A percentile compares a stretch with the other conserved stretches of the same genome.
Conservation (phyloP, 1,140 invertebrate species). For the Saccostrea echinata region DNA sequence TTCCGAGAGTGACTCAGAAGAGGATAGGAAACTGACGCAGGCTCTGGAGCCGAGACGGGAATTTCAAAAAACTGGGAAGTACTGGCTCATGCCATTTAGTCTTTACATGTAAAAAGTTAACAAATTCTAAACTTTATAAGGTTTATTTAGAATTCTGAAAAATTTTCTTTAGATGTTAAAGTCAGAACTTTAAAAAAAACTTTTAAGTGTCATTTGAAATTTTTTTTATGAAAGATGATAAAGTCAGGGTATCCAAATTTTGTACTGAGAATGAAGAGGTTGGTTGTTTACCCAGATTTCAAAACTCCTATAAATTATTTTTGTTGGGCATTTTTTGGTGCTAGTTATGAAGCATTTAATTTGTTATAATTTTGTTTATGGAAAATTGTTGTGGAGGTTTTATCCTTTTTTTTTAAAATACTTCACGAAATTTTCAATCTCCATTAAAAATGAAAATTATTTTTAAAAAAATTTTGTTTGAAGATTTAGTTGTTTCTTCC, state of each 20-base stretch:
- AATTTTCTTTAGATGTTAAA: not conserved
- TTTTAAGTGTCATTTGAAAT: not conserved
- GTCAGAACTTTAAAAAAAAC: not conserved
- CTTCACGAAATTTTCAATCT: not conserved
- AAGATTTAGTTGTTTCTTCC: not conserved
- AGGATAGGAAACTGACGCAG: not conserved
- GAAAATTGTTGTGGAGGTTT: too few species aligned
- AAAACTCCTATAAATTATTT: too few species aligned
- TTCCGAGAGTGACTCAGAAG: not conserved
- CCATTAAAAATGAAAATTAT: too few species aligned
- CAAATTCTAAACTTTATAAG: not conserved
- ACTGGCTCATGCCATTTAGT: conserved; percentile 57
- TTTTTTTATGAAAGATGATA: not conserved
- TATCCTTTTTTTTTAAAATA: too few species aligned
- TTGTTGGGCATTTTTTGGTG: too few species aligned
- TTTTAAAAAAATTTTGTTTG: not conserved
- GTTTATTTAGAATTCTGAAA: not conserved
- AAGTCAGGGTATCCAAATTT: too few species aligned
- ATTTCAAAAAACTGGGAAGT: conserved; percentile 38
- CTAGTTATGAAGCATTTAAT: too few species aligned
- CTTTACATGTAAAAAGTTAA: conserved; percentile 47
- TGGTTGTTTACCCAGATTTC: too few species aligned
- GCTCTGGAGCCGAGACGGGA: conserved; percentile 21
- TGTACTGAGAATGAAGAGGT: too few species aligned
- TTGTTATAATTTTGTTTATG: too few species aligned